phyloP scores from a whole-genome alignment of 2,113 vertebrate species.

The Pelmatolapia mariae region DNA sequence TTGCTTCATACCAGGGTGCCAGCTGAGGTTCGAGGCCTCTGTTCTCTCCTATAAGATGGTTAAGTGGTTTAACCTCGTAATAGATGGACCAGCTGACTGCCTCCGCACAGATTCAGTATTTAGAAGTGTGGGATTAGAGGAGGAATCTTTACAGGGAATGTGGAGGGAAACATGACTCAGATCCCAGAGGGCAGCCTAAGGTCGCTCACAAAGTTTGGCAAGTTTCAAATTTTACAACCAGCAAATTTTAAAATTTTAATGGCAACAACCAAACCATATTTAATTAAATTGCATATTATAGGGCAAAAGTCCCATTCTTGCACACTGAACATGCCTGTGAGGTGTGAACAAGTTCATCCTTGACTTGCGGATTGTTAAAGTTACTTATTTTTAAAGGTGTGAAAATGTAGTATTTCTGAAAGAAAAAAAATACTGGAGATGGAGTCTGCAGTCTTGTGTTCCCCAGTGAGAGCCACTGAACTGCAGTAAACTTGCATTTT shows the following conservation, averaged over 20 bases:
- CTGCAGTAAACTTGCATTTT: not conserved
- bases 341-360: not conserved
- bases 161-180: not conserved
- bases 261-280: not conserved
- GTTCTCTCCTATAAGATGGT: constrained; percentile 40
- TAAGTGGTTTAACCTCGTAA: constrained; percentile 61
- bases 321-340: not conserved
- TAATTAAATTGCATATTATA: not conserved
- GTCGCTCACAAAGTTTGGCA: not conserved
- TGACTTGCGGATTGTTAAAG: not conserved
- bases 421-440: not conserved
- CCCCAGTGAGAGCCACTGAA: not conserved
- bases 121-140: constrained; percentile 29
- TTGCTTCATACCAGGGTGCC: constrained; percentile 13
- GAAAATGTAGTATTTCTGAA: not conserved
- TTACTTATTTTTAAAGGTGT: not conserved
- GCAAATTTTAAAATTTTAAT: not conserved
- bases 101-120: not conserved
- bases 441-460: not conserved
- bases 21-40: not conserved
- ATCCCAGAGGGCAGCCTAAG: not conserved
- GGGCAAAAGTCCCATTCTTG: not conserved
- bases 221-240: not conserved
- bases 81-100: constrained; percentile 13
- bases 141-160: not conserved